These are phyloP conservation scores for Octodon degus DNA, from an alignment of 2,113 vertebrate species.

Conservation along the genomic window DNA sequence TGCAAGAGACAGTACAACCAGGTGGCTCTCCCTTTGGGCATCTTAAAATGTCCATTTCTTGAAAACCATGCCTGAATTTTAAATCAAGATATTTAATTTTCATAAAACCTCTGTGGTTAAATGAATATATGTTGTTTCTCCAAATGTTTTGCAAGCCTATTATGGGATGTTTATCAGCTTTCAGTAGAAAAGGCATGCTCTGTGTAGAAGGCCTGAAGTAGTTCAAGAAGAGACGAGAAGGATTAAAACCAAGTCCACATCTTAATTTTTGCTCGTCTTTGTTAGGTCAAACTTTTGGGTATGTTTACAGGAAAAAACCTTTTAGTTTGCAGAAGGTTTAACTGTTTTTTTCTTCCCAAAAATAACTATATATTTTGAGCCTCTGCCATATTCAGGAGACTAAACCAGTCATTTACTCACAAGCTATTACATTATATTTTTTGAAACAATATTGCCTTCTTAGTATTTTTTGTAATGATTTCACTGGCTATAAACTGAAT, in stretches of 20 bases:
- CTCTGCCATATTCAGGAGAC: neutral
- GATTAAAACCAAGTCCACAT: neutral
- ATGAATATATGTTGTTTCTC: neutral
- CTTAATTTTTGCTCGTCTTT: neutral
- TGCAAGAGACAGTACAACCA: neutral
- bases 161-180: neutral
- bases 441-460: slow-evolving; percentile 34
- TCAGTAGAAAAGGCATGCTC: neutral
- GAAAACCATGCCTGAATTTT: neutral
- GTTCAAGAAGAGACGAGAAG: neutral
- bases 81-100: slow-evolving; percentile 23
- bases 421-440: neutral
- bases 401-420: neutral
- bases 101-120: neutral
- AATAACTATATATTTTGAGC: neutral
- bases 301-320: neutral
- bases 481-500: slow-evolving; percentile 45
- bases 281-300: neutral
- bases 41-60: neutral
- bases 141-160: neutral
- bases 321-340: neutral
- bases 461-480: slow-evolving; percentile 56
- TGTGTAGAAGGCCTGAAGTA: neutral
- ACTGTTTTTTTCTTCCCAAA: neutral
- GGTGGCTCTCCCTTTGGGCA: neutral